These are phyloP conservation scores for Cyclopterus lumpus DNA, from an alignment of 2,797 vertebrate species.

Conservation along the genomic window DNA sequence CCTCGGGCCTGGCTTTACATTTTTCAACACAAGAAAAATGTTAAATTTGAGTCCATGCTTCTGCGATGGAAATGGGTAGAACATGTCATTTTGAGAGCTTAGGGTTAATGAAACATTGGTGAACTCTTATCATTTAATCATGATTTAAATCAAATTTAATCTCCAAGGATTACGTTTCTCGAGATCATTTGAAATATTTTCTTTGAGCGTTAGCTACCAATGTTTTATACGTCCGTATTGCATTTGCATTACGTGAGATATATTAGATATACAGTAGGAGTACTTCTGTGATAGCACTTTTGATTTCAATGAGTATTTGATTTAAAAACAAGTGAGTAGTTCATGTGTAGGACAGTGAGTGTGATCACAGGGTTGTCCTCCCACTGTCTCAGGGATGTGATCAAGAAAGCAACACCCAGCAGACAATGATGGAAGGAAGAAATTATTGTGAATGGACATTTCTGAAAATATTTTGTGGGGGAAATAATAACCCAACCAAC, in stretches of 20 bases:
- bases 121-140: constrained; percentile 19
- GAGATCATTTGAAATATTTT: constrained; percentile 2
- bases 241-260: constrained; percentile 10
- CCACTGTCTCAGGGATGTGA: constrained; percentile 74
- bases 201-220: constrained; percentile 22
- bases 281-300: constrained; percentile 62
- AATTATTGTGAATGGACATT: background rate
- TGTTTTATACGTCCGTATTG: constrained; percentile 33
- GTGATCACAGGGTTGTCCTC: constrained; percentile 31
- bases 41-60: constrained; percentile 15
- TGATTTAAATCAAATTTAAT: constrained; percentile 6
- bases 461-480: background rate
- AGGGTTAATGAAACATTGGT: constrained; percentile 47
- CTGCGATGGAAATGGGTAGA: constrained; percentile 26
- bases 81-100: constrained; percentile 3
- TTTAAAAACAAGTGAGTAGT: constrained; percentile 27
- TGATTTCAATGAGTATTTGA: constrained; percentile 41
- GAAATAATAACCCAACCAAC: background rate
- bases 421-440: constrained; percentile 1
- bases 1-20: constrained; percentile 15
- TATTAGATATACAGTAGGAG: constrained; percentile 15
- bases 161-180: constrained; percentile 8
- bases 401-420: constrained; percentile 41
- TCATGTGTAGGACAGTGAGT: background rate
- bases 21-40: constrained; percentile 15